A percentile compares a stretch with the other conserved stretches of the same genome.
Evolutionary conservation across 2,113 vertebrate genomes (phyloP).

Genomic region (Upupa epops): DNA sequence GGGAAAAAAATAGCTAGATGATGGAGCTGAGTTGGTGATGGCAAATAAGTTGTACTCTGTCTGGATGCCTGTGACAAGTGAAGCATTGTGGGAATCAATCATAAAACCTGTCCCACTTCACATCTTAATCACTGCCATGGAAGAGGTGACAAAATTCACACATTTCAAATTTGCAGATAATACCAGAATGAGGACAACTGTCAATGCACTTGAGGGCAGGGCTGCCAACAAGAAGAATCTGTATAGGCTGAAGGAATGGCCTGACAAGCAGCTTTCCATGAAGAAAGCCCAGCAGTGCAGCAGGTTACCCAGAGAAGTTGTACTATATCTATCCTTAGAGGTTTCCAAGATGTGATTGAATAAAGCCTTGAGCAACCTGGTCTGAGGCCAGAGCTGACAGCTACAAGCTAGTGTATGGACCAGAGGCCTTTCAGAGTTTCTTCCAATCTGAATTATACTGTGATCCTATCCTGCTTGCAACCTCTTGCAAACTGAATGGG

Average conservation of each 20-base stretch:
- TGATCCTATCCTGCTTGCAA: background rate
- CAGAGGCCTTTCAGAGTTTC: background rate
- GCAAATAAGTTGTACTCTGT: background rate
- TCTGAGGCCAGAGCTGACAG: background rate
- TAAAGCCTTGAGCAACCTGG: background rate
- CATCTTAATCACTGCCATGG: background rate
- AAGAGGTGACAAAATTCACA: background rate
- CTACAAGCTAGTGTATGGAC: background rate
- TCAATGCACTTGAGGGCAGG: background rate
- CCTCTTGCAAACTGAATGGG: background rate
- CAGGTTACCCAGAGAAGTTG: background rate
- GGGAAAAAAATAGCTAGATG: background rate
- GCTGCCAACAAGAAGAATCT: background rate
- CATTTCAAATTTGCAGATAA: background rate
- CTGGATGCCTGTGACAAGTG: background rate
- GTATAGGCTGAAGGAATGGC: accelerated
- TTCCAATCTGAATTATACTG: too few species aligned
- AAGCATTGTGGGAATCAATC: background rate
- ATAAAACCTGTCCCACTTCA: background rate
- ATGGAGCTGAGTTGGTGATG: background rate
- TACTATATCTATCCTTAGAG: background rate
- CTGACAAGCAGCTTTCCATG: background rate
- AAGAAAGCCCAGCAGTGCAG: background rate
- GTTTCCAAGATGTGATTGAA: background rate
- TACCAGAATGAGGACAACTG: background rate